Evolutionary conservation across 2,113 vertebrate genomes (phyloP), one percentile per base, ranked within the genome.

Genomic region (Podiceps cristatus): DNA sequence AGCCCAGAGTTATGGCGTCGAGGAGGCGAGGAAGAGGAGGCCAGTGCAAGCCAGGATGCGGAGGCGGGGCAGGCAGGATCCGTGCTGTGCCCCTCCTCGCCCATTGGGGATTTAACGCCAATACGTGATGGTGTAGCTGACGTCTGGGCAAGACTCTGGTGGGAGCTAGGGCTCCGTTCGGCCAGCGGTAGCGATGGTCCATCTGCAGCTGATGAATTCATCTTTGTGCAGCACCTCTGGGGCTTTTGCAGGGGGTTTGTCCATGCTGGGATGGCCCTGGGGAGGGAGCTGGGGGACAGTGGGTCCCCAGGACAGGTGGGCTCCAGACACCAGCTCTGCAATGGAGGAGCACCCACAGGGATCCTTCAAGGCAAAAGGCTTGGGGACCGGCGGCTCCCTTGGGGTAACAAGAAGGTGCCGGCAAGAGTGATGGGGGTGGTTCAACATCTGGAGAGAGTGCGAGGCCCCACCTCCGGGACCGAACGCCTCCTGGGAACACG

Each of bases 1-100:
- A 53, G 25, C 16, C n/a, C 1, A 3, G 47, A 27, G 0, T 2
- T 37, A 8, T 23, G 53, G 52, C 0, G 4, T 33, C 0, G 0
- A 23, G 52, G 53, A 59, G 52, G 29, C 0, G 5, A 56, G 49
- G 45, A 47, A 79, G 50, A 52, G 24, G 33, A 78, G 53, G 35
- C n/a, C 5, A 4, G 20, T 50, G 60, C 33, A 47, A 29, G 56
- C 5, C 0, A 2, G 52, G 55, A 52, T 52, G 68, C 1, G 0
- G 62, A 67, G 69, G n/a, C n/a, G n/a, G n/a, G 60, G 52, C 0
- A 1, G 45, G 45, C 22, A 60, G 68, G 52, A 42, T 14, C 50
- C 3, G 2, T 1, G 16, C 31, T 0, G 0, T 31, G 50, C 42
- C 52, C 13, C 50, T n/a, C 13, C 50, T n/a, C 1, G 2, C n/a